A percentile compares a stretch with the other conserved stretches of the same genome.
Evolutionary conservation across 1,140 invertebrate genomes (phyloP).

Genomic region (Armadillidium nasatum): DNA sequence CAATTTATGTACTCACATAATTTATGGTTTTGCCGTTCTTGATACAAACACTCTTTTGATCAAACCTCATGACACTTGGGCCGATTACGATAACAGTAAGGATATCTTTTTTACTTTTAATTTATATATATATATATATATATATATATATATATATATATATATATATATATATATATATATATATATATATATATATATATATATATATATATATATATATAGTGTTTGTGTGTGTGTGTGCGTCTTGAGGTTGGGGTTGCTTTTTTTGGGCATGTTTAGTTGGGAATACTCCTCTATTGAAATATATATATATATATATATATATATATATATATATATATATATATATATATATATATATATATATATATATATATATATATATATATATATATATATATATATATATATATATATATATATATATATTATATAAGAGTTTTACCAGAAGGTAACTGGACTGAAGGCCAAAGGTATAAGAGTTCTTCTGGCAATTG

Average conservation of each 20-base stretch:
- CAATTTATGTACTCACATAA: slow-evolving; percentile 65
- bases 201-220: neutral
- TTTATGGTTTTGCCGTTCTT: slow-evolving; percentile 67
- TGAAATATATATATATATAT: too few species aligned
- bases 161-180: slow-evolving; percentile 19
- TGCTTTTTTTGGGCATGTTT: too few species aligned
- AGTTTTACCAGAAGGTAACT: slow-evolving; percentile 62
- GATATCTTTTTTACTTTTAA: neutral
- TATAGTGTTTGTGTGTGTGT: too few species aligned
- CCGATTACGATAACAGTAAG: slow-evolving; percentile 45
- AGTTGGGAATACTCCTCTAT: too few species aligned
- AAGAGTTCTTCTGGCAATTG: slow-evolving; percentile 67
- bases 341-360: slow-evolving; percentile 10
- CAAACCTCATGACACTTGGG: slow-evolving; percentile 50
- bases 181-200: slow-evolving; percentile 12
- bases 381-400: neutral
- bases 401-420: slow-evolving; percentile 11
- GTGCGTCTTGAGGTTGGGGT: too few species aligned
- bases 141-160: slow-evolving; percentile 20
- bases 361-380: slow-evolving; percentile 15
- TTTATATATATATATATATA: slow-evolving; percentile 7
- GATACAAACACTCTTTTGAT: slow-evolving; percentile 56
- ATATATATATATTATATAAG: slow-evolving; percentile 47
- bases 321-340: too few species aligned
- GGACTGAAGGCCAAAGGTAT: slow-evolving; percentile 57